Conservation (phyloP, 2,113 vertebrate genomes). For the Psammodynastes pulverulentus region DNA sequence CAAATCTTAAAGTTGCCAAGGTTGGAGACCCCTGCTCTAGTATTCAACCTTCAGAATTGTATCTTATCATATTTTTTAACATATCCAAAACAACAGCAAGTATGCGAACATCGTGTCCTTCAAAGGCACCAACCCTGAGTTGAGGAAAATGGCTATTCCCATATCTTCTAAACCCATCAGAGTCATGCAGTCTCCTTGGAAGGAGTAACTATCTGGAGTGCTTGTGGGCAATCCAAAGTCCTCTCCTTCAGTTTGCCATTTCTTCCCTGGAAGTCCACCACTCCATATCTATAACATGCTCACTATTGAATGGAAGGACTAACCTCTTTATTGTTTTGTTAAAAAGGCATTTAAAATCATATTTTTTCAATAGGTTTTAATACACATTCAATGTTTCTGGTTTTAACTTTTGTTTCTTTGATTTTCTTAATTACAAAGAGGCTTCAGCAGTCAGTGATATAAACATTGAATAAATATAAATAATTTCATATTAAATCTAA, state of each 20-base stretch:
- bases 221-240: background rate
- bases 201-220: background rate
- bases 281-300: background rate
- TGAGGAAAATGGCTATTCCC: background rate
- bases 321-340: background rate
- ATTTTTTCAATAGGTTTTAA: background rate
- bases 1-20: no score
- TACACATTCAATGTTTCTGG: background rate
- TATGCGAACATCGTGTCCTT: background rate
- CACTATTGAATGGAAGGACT: background rate
- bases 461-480: background rate
- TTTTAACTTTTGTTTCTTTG: background rate
- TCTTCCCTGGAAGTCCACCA: background rate
- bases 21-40: no score
- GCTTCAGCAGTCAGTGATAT: background rate
- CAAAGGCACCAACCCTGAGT: background rate
- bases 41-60: background rate
- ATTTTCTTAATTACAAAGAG: background rate
- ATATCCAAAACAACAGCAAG: background rate
- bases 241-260: background rate
- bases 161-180: background rate
- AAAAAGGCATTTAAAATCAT: background rate
- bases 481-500: background rate
- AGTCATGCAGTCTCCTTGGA: background rate
- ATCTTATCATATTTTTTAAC: background rate